Conservation (phyloP, 1,140 invertebrate genomes). For the Cotesia chilonis region DNA sequence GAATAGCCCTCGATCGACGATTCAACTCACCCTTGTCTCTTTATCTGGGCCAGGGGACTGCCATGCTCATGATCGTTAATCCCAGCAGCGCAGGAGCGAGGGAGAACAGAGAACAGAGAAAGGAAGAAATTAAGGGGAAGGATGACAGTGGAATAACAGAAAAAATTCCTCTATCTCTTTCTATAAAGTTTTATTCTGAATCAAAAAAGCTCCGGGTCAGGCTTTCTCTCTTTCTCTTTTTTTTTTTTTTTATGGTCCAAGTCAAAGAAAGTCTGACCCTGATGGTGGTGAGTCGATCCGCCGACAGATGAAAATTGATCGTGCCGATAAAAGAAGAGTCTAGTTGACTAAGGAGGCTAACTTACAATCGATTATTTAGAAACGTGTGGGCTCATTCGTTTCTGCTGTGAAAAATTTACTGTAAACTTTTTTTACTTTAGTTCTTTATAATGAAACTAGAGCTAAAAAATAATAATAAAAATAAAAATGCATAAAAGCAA, state of each 20-base stretch:
- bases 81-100: too few relatives aligned
- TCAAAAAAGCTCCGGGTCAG: neutral
- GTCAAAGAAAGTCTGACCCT: slow-evolving; percentile 7
- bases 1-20: slow-evolving; percentile 19
- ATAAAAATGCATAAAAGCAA: neutral
- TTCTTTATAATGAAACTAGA: neutral
- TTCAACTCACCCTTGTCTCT: neutral
- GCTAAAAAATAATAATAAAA: neutral
- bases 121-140: slow-evolving; percentile 4
- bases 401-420: slow-evolving; percentile 5
- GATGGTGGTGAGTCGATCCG: neutral
- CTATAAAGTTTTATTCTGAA: neutral
- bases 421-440: neutral
- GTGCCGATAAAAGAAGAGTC: slow-evolving; percentile 22
- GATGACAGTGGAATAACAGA: neutral
- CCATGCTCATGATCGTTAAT: slow-evolving; percentile 24
- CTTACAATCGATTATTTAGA: slow-evolving; percentile 19
- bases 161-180: neutral
- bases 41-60: slow-evolving; percentile 22
- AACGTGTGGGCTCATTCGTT: slow-evolving; percentile 20
- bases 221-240: neutral
- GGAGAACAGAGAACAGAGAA: neutral
- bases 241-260: neutral
- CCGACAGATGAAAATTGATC: slow-evolving; percentile 26
- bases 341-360: neutral